Conservation (phyloP, 2,797 vertebrate species). For the Podarcis siculus region DNA sequence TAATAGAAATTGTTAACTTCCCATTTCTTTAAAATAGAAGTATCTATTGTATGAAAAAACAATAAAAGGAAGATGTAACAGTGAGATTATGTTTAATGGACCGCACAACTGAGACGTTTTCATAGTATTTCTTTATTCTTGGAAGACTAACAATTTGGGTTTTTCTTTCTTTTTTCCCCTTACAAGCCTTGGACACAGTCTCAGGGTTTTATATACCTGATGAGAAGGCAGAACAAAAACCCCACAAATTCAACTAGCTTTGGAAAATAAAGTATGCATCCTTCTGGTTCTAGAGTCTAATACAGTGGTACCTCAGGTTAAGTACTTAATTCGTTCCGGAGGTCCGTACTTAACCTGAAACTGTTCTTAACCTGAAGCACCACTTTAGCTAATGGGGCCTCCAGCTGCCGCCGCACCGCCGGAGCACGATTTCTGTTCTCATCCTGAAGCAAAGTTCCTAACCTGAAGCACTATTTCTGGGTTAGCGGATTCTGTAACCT, state of each 20-base stretch:
- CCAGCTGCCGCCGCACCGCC: too few species aligned
- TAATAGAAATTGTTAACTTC: constrained; percentile 43
- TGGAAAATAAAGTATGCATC: not conserved
- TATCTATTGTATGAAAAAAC: constrained; percentile 46
- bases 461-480: too few species aligned
- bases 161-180: not conserved
- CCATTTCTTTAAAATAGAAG: constrained; percentile 48
- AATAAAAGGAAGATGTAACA: constrained; percentile 29
- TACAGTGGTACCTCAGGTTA: too few species aligned
- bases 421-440: too few species aligned
- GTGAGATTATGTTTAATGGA: constrained; percentile 45
- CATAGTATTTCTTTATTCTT: constrained; percentile 10
- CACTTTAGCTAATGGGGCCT: too few species aligned
- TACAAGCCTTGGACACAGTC: constrained; percentile 8
- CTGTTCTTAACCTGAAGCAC: too few species aligned
- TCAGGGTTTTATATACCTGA: not conserved
- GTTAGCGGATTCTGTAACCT: too few species aligned
- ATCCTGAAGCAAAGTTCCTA: too few species aligned
- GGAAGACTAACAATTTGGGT: constrained; percentile 1
- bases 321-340: too few species aligned
- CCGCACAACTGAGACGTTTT: constrained; percentile 18
- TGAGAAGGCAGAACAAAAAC: not conserved
- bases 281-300: not conserved
- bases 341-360: too few species aligned
- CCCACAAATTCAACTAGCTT: not conserved